These are phyloP conservation scores for Theodoxus fluviatilis DNA, from an alignment of 2,888 invertebrate species.

Conservation along the genomic window DNA sequence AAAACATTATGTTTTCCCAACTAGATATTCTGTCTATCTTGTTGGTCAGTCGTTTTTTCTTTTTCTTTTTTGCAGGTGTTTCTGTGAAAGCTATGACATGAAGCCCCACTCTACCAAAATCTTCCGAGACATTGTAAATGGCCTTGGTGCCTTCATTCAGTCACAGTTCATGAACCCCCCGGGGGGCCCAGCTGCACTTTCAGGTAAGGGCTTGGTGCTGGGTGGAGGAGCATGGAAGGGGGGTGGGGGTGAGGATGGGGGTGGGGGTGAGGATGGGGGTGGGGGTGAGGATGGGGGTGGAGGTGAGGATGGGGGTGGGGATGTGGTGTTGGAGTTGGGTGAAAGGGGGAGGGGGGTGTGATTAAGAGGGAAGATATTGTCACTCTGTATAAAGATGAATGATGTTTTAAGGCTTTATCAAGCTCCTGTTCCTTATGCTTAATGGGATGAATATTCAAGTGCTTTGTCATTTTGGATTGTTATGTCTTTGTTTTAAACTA, in stretches of 20 bases:
- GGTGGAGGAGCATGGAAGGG: neutral
- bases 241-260: neutral
- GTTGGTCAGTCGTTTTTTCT: neutral
- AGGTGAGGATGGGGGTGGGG: too few species aligned
- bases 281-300: too few species aligned
- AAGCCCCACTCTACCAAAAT: constrained; percentile 75
- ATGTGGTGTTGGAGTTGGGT: too few species aligned
- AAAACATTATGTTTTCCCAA: neutral
- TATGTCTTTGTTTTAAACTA: too few species aligned
- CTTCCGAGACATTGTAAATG: constrained; percentile 85
- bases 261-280: constrained; percentile 10
- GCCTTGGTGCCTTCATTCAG: constrained; percentile 86
- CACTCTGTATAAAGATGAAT: too few species aligned
- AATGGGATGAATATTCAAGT: too few species aligned
- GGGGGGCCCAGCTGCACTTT: constrained; percentile 43
- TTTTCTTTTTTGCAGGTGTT: constrained; percentile 63
- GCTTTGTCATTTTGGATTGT: too few species aligned
- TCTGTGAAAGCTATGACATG: constrained; percentile 95
- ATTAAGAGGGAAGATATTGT: too few species aligned
- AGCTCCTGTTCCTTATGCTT: too few species aligned
- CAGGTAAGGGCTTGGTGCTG: constrained; percentile 27
- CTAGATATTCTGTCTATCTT: neutral
- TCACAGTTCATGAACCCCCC: constrained; percentile 72
- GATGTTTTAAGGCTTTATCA: too few species aligned
- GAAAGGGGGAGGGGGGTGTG: too few species aligned